phyloP scores from a whole-genome alignment of 1,140 invertebrate genomes.

The Hylyphantes graminicola region DNA sequence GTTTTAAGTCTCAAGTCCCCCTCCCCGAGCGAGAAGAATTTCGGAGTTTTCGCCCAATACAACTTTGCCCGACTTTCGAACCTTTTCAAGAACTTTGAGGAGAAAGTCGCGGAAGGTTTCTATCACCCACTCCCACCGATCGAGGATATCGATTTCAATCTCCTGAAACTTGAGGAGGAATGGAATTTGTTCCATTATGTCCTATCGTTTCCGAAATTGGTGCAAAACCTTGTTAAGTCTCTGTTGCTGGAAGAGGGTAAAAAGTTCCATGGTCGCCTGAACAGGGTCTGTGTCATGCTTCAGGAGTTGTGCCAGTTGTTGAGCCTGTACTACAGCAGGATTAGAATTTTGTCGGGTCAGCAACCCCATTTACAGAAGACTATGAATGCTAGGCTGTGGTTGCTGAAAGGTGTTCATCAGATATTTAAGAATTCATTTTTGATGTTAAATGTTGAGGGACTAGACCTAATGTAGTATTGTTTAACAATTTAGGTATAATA shows the following conservation, averaged over 20 bases:
- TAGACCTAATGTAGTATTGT: conserved; percentile 16
- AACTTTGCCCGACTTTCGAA: conserved; percentile 49
- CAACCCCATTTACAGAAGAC: conserved; percentile 34
- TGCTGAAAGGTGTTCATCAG: conserved; percentile 40
- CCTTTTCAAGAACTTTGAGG: conserved; percentile 45
- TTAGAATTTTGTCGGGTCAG: conserved; percentile 29
- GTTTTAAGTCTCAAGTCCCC: conserved; percentile 8
- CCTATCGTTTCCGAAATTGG: conserved; percentile 14
- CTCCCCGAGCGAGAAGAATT: not conserved
- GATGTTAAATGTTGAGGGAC: conserved; percentile 32
- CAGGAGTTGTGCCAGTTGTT: conserved; percentile 19
- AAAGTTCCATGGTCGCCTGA: conserved; percentile 17
- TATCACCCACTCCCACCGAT: conserved; percentile 9
- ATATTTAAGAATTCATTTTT: conserved; percentile 21
- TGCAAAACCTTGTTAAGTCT: conserved; percentile 9
- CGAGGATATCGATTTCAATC: conserved; percentile 24
- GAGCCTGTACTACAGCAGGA: conserved; percentile 47
- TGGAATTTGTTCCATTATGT: conserved; percentile 52
- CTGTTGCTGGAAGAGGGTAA: not conserved
- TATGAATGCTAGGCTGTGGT: conserved; percentile 48
- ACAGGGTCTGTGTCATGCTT: conserved; percentile 33
- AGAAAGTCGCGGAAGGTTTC: conserved; percentile 30
- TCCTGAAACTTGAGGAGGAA: conserved; percentile 45
- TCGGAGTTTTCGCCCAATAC: conserved; percentile 44
- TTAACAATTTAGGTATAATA: too few species aligned